Conservation (phyloP, 1,140 invertebrate species). For the Glossosoma conforme region DNA sequence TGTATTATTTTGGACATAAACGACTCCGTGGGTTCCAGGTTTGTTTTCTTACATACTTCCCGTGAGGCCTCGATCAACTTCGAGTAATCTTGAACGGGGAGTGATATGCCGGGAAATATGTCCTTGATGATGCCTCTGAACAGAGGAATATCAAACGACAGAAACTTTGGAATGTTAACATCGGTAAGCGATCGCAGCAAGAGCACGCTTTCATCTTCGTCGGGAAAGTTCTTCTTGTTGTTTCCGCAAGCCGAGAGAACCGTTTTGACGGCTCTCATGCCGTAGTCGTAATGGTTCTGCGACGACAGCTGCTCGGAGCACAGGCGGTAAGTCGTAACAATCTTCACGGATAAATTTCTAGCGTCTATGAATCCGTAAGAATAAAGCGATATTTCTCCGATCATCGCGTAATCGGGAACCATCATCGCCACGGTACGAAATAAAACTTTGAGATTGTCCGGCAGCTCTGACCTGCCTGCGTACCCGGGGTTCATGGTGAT, state of each 20-base stretch:
- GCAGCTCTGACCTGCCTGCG: constrained; percentile 78
- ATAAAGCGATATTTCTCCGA: constrained; percentile 88
- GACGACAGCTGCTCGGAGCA: constrained; percentile 89
- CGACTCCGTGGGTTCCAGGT: constrained; percentile 67
- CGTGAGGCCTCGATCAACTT: constrained; percentile 55
- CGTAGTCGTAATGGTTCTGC: constrained; percentile 91
- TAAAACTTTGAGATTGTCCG: constrained; percentile 78
- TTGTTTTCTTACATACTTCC: constrained; percentile 58
- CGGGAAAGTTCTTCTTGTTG: constrained; percentile 76
- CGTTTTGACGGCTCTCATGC: constrained; percentile 74
- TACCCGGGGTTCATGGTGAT: constrained; percentile 91
- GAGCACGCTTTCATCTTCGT: constrained; percentile 74
- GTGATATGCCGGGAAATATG: constrained; percentile 75
- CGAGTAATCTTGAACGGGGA: constrained; percentile 72
- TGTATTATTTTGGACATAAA: constrained; percentile 76
- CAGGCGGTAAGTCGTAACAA: constrained; percentile 88
- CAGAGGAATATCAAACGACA: constrained; percentile 81
- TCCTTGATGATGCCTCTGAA: constrained; percentile 91
- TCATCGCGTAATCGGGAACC: constrained; percentile 88
- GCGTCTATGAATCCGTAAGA: constrained; percentile 89
- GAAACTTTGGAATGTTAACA: constrained; percentile 91
- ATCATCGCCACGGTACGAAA: constrained; percentile 90
- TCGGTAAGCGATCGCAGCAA: constrained; percentile 82
- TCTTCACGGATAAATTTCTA: constrained; percentile 79
- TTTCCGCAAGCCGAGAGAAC: constrained; percentile 77